These are phyloP conservation scores for Actinemys pallida DNA, from an alignment of 2,113 vertebrate species.

Conservation along the genomic window DNA sequence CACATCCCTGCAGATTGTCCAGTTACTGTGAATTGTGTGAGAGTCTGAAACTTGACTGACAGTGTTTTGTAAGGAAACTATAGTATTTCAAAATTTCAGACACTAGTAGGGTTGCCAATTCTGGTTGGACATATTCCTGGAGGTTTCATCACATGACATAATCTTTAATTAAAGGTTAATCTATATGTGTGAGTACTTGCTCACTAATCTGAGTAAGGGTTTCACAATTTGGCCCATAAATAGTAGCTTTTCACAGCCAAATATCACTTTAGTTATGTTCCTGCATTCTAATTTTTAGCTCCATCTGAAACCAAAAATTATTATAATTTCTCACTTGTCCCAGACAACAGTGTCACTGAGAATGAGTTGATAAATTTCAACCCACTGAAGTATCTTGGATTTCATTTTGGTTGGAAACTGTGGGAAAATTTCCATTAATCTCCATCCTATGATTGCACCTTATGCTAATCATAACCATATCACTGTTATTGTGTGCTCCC, in stretches of 20 bases:
- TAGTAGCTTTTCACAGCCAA: background rate
- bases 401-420: background rate
- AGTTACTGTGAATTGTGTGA: background rate
- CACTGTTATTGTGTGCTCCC: background rate
- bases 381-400: background rate
- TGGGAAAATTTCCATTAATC: background rate
- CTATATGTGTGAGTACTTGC: background rate
- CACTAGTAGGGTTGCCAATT: background rate
- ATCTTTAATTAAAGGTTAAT: too few relatives aligned
- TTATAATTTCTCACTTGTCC: background rate
- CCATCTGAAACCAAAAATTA: background rate
- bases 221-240: background rate
- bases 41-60: conserved; percentile 51
- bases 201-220: background rate
- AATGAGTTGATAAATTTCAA: background rate
- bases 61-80: conserved; percentile 15
- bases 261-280: background rate
- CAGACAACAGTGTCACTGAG: background rate
- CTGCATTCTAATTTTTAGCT: background rate
- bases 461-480: background rate
- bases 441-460: background rate
- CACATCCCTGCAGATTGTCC: conserved; percentile 31
- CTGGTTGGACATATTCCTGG: too few relatives aligned
- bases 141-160: too few relatives aligned
- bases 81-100: background rate